phyloP scores from a whole-genome alignment of 2,797 vertebrate genomes.

The Spheniscus humboldti region DNA sequence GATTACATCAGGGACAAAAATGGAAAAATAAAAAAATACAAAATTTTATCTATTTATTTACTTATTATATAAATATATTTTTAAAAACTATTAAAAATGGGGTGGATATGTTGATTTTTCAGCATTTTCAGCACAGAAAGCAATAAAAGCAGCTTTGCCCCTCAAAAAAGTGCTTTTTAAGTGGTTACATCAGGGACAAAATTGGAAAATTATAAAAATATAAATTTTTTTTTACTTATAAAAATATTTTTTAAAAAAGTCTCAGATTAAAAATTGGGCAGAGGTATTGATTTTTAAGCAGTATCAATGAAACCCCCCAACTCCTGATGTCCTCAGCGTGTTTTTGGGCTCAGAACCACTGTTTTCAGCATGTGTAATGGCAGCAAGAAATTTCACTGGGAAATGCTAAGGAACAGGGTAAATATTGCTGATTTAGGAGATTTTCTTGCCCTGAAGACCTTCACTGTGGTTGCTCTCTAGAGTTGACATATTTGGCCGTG shows the following conservation, averaged over 20 bases:
- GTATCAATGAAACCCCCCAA: accelerated
- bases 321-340: neutral
- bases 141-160: neutral
- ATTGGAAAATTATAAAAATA: neutral
- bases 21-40: accelerated
- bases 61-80: neutral
- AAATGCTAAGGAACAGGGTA: accelerated
- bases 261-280: neutral
- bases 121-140: neutral
- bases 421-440: neutral
- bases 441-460: neutral
- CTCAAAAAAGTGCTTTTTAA: neutral
- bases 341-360: neutral
- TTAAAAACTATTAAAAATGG: neutral
- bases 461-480: neutral
- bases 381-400: neutral
- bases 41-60: neutral
- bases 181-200: neutral
- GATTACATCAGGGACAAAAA: neutral
- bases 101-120: neutral
- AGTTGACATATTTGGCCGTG: neutral
- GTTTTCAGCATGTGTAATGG: accelerated
- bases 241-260: neutral
- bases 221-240: neutral
- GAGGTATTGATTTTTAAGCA: neutral